phyloP scores from a whole-genome alignment of 2,113 vertebrate species.

The Mandrillus leucophaeus region DNA sequence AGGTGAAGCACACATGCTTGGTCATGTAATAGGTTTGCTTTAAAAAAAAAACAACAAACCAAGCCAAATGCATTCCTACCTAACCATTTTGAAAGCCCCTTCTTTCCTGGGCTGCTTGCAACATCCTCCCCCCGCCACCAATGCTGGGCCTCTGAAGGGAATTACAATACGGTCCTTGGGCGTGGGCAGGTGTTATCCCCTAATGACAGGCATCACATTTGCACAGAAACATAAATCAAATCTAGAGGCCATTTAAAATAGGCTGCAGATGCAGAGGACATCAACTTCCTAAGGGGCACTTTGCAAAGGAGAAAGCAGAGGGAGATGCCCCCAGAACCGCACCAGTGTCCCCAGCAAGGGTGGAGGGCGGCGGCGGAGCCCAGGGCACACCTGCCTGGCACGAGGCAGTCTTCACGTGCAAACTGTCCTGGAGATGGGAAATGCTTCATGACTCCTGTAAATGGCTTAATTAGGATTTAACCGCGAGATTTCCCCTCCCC shows the following conservation, averaged over 20 bases:
- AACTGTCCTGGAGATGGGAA: conserved; percentile 48
- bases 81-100: conserved; percentile 37
- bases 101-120: neutral
- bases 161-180: conserved; percentile 75
- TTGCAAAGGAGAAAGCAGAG: neutral
- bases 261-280: conserved; percentile 77
- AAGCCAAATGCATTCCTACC: neutral
- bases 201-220: conserved; percentile 81
- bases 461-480: conserved; percentile 75
- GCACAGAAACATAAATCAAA: conserved; percentile 83
- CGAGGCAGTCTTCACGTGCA: conserved; percentile 28
- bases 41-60: neutral
- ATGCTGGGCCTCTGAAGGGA: conserved; percentile 65
- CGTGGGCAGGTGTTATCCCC: conserved; percentile 73
- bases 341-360: rapidly evolving
- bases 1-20: neutral
- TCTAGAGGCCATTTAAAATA: conserved; percentile 75
- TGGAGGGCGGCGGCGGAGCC: neutral
- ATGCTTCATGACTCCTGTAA: neutral
- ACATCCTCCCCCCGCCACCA: neutral
- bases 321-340: neutral
- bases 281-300: conserved; percentile 76
- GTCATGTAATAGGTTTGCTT: conserved; percentile 46
- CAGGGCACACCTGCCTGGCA: neutral
- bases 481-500: conserved; percentile 49